Base-by-base conservation (phyloP, 2,113 vertebrate species). In the Calyptommatus sinebrachiatus region DNA sequence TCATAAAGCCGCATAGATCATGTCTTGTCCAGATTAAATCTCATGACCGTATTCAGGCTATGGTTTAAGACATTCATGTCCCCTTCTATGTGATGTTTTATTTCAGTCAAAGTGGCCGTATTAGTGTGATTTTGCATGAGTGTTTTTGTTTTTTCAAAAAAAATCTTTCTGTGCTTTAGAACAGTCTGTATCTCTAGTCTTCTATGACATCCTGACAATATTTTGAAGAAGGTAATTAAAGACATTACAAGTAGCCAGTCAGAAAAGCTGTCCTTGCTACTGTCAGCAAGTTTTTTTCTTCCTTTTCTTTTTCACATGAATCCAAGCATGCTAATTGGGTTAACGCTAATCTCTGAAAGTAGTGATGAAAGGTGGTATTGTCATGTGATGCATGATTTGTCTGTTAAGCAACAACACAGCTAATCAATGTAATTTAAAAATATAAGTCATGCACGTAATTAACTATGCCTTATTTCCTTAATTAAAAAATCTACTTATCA, bases 401-500 rank as follows among this genome's bases (percentile, higher is more conserved):
- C 81, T 84, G 46, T 71, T 85, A 78, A 76, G 88, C 83, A 71
- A 83, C 89, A 86, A 85, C 62, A 84, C 63, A 86, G 77, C 88
- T 92, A 94, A 93, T 93, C 91, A 89, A 83, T 85, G 84, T 85
- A 89, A 92, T 88, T 92, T 91, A 89, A 93, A 73, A 92, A 65
- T 78, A 81, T 84, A 94, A 73, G 21, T 81, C 83, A 85, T 87
- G 85, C 91, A 86, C 79, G 78, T 91, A 94, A 94, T 94, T 93
- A 95, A 91, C 69, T 83, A 62, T 80, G 76, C 82, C 76, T 92
- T 92, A 92, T 91, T 92, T 93, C 85, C 81, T 92, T 92, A 89
- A 93, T 93, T 93, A 93, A 93, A 41, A 94, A 94, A 91, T 90
- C 84, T 93, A 86, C 88, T 92, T 92, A 92, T 91, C 81, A 87